Evolutionary conservation across 2,888 invertebrate species (phyloP).

Genomic region (Sphaeridia pumilis): DNA sequence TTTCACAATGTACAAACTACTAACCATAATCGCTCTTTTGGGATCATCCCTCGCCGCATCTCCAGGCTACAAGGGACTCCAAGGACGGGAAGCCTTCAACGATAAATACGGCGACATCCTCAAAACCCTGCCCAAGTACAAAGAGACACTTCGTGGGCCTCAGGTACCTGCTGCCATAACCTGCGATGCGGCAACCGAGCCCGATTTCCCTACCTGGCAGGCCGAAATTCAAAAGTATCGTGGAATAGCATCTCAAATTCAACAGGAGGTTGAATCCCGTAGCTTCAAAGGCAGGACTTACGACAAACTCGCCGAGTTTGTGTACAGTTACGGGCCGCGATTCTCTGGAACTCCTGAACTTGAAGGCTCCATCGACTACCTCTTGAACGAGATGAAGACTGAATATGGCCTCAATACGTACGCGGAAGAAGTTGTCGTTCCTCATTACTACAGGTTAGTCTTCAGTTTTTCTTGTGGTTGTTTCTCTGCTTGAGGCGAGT

Average conservation of each 20-base stretch:
- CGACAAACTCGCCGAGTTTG: constrained; percentile 36
- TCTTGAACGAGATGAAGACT: constrained; percentile 37
- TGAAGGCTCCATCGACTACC: constrained; percentile 41
- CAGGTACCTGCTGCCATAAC: neutral
- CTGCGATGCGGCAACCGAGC: neutral
- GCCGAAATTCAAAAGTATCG: constrained; percentile 51
- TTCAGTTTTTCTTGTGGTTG: too few relatives aligned
- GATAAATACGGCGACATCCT: neutral
- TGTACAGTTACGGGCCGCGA: constrained; percentile 40
- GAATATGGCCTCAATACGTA: constrained; percentile 40
- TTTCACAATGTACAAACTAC: neutral
- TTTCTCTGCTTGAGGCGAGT: too few relatives aligned
- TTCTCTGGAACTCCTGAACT: constrained; percentile 39
- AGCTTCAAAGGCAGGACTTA: constrained; percentile 45
- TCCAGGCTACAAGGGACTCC: neutral
- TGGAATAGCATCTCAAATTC: constrained; percentile 44
- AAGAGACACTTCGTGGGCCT: neutral
- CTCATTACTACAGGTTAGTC: constrained; percentile 36
- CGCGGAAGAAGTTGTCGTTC: constrained; percentile 40
- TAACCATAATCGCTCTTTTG: neutral
- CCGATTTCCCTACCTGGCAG: neutral
- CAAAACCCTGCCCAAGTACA: neutral
- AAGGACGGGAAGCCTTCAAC: neutral
- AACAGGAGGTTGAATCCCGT: constrained; percentile 45
- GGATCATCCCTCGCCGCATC: neutral